phyloP scores from a whole-genome alignment of 2,113 vertebrate genomes.

The Sialia sialis region DNA sequence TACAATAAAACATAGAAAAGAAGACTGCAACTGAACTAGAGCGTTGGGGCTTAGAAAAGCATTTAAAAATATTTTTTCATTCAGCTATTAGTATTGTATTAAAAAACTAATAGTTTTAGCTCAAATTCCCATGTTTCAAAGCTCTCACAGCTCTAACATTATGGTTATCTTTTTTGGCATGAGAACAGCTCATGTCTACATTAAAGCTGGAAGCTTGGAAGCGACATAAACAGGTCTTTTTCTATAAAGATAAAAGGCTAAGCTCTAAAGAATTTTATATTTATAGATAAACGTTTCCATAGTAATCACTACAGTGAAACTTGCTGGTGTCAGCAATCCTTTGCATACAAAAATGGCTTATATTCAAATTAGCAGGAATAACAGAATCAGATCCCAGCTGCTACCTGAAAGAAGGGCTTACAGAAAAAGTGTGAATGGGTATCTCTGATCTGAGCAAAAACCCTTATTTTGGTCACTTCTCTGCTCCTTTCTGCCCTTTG shows the following conservation, averaged over 20 bases:
- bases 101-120: conserved; percentile 72
- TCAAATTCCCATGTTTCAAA: conserved; percentile 70
- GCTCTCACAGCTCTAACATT: conserved; percentile 51
- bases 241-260: conserved; percentile 80
- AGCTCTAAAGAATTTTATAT: conserved; percentile 80
- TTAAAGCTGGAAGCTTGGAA: conserved; percentile 77
- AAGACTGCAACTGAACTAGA: background rate
- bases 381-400: conserved; percentile 57
- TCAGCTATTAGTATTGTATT: conserved; percentile 69
- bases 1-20: conserved; percentile 23
- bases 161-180: conserved; percentile 76
- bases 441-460: background rate
- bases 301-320: conserved; percentile 77
- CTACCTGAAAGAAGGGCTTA: conserved; percentile 29
- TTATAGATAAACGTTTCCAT: conserved; percentile 83
- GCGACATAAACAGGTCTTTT: conserved; percentile 79
- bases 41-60: conserved; percentile 16
- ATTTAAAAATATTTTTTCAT: conserved; percentile 63
- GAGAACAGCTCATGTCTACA: conserved; percentile 75
- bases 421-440: background rate
- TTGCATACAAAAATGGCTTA: conserved; percentile 68
- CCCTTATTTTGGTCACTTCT: background rate
- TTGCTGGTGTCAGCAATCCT: conserved; percentile 78
- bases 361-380: conserved; percentile 69
- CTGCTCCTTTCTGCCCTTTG: background rate